Percentiles rank a stretch among this genome's conserved stretches.
These are phyloP conservation scores for Sardina pilchardus DNA, from an alignment of 2,113 vertebrate genomes.

Conservation along the genomic window DNA sequence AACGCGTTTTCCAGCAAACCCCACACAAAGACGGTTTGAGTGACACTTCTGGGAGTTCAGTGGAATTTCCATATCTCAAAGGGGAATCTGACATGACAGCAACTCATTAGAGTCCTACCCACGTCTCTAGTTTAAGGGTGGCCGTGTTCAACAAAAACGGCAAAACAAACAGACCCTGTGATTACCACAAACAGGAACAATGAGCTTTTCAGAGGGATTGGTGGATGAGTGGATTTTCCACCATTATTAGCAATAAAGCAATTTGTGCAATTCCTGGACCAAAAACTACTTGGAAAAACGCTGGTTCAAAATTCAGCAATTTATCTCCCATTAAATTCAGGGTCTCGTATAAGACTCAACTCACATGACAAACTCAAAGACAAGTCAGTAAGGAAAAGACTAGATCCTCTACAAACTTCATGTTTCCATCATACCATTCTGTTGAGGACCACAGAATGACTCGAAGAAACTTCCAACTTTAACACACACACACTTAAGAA, in stretches of 20 bases:
- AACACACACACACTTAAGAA: background rate
- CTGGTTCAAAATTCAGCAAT: background rate
- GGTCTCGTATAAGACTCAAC: background rate
- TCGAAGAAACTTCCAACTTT: background rate
- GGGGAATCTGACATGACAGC: background rate
- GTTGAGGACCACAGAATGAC: background rate
- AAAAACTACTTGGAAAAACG: background rate
- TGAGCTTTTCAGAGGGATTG: background rate
- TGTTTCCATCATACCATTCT: background rate
- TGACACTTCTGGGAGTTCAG: background rate
- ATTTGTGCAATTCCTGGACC: background rate
- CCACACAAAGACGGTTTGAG: background rate
- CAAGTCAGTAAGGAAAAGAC: background rate
- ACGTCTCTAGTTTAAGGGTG: background rate
- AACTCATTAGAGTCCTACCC: background rate
- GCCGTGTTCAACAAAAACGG: background rate
- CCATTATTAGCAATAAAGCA: background rate
- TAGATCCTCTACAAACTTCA: background rate
- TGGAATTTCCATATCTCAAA: slow-evolving; percentile 14
- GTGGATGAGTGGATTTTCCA: background rate
- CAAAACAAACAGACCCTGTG: background rate
- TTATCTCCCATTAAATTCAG: background rate
- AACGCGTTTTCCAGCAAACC: background rate
- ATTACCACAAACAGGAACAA: slow-evolving; percentile 8
- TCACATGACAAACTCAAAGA: background rate